Conservation (phyloP, 64 coral and sea anemone species). For the Pocillopora damicornis region DNA sequence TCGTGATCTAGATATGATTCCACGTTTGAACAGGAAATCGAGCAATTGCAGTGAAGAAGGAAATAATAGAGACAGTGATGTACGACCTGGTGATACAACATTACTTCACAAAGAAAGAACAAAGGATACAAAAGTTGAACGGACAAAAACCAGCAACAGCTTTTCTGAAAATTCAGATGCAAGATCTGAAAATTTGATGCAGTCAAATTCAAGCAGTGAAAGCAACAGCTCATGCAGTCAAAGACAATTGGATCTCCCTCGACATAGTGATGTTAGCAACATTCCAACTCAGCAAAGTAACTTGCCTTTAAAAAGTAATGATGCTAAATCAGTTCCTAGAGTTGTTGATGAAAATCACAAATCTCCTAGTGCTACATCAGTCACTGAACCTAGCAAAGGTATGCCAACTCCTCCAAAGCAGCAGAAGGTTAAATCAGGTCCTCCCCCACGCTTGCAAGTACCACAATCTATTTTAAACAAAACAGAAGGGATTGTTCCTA, state of each 20-base stretch:
- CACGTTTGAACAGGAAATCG: conserved; percentile 14
- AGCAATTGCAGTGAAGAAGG: conserved; percentile 35
- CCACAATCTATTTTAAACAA: conserved; percentile 89
- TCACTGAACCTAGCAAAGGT: conserved; percentile 5
- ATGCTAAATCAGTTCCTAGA: conserved; percentile 2
- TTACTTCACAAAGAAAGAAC: conserved; percentile 41
- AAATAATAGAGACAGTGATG: conserved; percentile 60
- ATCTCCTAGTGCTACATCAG: background rate
- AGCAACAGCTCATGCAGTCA: conserved; percentile 9
- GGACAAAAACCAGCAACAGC: conserved; percentile 2
- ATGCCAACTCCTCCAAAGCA: conserved; percentile 76
- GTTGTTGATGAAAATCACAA: background rate
- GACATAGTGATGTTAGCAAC: conserved; percentile 12
- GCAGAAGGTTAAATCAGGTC: conserved; percentile 73
- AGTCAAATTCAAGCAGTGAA: conserved; percentile 28
- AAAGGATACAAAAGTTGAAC: conserved; percentile 36
- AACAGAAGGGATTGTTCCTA: conserved; percentile 81
- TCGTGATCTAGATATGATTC: conserved; percentile 26
- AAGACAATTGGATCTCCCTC: conserved; percentile 7
- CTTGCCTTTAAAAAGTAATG: conserved; percentile 36
- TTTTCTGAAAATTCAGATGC: conserved; percentile 30
- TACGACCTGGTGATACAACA: conserved; percentile 5
- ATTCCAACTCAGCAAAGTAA: conserved; percentile 41
- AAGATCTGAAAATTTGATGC: conserved; percentile 20
- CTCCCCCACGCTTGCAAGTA: conserved; percentile 77